phyloP scores from a whole-genome alignment of 1,140 invertebrate species.

The Drosophila seguyi region DNA sequence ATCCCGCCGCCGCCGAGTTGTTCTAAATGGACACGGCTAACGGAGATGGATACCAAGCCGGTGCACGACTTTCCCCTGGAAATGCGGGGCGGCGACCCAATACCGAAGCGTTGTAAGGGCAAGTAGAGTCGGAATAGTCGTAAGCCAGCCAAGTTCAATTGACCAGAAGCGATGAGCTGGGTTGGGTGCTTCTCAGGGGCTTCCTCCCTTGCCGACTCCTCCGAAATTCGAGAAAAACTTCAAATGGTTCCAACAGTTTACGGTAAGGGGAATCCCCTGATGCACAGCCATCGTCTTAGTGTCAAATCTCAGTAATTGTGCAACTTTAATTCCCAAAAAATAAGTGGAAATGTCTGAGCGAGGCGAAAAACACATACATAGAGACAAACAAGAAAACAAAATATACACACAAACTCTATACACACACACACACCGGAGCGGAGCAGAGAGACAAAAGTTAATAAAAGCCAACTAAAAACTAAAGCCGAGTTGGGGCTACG shows the following conservation, averaged over 20 bases:
- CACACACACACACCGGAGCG: constrained; percentile 1
- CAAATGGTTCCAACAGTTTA: constrained; percentile 59
- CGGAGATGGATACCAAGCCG: neutral
- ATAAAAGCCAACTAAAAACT: constrained; percentile 83
- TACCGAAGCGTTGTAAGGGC: neutral
- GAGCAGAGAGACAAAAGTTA: constrained; percentile 68
- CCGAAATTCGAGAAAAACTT: constrained; percentile 62
- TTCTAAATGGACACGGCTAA: neutral
- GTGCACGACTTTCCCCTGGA: neutral
- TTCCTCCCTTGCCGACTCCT: constrained; percentile 25
- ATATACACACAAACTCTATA: constrained; percentile 2
- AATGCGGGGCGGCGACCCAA: too few species aligned
- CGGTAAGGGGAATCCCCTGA: constrained; percentile 19
- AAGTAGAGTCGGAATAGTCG: neutral
- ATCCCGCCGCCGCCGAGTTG: neutral
- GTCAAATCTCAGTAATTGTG: constrained; percentile 77
- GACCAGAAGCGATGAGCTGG: constrained; percentile 42
- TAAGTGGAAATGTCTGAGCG: constrained; percentile 64
- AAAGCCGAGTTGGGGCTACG: constrained; percentile 71
- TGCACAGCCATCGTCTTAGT: constrained; percentile 52
- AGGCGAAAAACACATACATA: constrained; percentile 14
- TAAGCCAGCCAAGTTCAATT: constrained; percentile 57
- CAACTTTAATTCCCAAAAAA: constrained; percentile 72
- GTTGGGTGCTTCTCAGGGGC: neutral
- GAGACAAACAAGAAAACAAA: constrained; percentile 19